Percentiles rank a stretch among this genome's conserved stretches.
Evolutionary conservation across 2,113 vertebrate genomes (phyloP).

Genomic region (Myocastor coypus): DNA sequence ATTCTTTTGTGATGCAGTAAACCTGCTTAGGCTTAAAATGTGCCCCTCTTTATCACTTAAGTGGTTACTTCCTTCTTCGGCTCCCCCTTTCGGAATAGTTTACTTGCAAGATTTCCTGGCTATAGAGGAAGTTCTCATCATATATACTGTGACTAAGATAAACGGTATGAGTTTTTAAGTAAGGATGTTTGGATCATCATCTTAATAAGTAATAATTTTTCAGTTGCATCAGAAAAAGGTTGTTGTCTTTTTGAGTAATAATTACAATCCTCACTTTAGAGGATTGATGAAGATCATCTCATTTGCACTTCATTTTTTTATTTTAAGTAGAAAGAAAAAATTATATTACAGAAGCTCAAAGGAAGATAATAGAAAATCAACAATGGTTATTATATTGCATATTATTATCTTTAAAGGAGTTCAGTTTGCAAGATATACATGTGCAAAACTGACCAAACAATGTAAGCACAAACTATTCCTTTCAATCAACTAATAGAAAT

Average conservation of each 20-base stretch:
- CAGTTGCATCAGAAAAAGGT: not conserved
- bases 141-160: slow-evolving; percentile 40
- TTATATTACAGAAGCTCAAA: no score
- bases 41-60: slow-evolving; percentile 69
- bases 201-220: not conserved
- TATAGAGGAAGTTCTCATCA: slow-evolving; percentile 67
- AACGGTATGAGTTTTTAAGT: not conserved
- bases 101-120: slow-evolving; percentile 72
- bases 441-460: no score
- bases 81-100: slow-evolving; percentile 49
- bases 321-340: not conserved
- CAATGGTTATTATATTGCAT: no score
- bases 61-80: slow-evolving; percentile 60
- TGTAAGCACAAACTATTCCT: no score
- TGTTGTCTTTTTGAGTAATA: not conserved
- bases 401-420: no score
- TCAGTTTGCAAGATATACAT: no score
- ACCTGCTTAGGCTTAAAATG: not conserved
- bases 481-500: no score
- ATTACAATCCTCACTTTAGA: not conserved
- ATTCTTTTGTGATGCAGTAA: not conserved
- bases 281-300: not conserved
- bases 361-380: no score
- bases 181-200: not conserved
- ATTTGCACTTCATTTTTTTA: not conserved